Percentiles rank a stretch among this genome's conserved stretches.
Conservation (phyloP, 2,888 invertebrate species). For the Dugesia japonica region DNA sequence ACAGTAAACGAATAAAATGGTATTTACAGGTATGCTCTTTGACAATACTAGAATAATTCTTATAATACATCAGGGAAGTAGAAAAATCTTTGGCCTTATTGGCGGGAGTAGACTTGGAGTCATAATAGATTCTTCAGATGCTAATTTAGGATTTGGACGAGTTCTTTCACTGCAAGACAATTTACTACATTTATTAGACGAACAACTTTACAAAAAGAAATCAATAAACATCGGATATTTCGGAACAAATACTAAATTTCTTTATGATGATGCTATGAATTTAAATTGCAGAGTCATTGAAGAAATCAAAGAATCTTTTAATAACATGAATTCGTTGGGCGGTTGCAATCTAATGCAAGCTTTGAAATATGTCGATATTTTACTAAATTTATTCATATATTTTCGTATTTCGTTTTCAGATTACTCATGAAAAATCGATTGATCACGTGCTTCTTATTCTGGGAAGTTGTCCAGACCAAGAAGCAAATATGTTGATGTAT, state of each 20-base stretch:
- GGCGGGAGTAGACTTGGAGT: conserved; percentile 43
- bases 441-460: conserved; percentile 31
- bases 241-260: conserved; percentile 42
- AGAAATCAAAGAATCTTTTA: conserved; percentile 35
- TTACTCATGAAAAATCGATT: conserved; percentile 4
- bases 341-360: conserved; percentile 46
- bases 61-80: conserved; percentile 33
- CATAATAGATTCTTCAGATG: conserved; percentile 45
- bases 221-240: conserved; percentile 43
- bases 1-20: conserved; percentile 48
- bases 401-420: not conserved
- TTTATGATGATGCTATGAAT: conserved; percentile 44
- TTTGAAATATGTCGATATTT: conserved; percentile 41
- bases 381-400: not conserved
- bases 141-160: conserved; percentile 46
- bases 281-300: conserved; percentile 41
- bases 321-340: conserved; percentile 39
- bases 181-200: conserved; percentile 45
- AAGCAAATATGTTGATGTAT: conserved; percentile 43
- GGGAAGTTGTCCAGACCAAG: conserved; percentile 42
- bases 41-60: too few relatives aligned
- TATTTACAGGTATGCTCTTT: conserved; percentile 42
- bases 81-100: conserved; percentile 45
- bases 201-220: conserved; percentile 43
- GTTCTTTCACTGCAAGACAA: conserved; percentile 43